Percentiles rank a stretch among this genome's conserved stretches.
phyloP scores from a whole-genome alignment of 2,888 invertebrate species.

The Tigriopus californicus region DNA sequence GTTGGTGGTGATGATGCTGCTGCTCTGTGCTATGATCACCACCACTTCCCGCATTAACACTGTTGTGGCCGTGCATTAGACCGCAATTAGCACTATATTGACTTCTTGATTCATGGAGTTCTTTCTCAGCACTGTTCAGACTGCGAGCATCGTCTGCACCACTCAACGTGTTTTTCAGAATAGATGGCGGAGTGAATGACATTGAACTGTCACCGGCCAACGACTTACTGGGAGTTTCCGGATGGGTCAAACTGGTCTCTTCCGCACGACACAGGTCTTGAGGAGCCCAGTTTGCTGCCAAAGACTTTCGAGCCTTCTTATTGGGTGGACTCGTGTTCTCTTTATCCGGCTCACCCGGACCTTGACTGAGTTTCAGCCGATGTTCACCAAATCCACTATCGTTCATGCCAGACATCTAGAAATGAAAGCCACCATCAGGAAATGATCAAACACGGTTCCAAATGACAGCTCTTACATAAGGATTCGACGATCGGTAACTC shows the following conservation, averaged over 20 bases:
- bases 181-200: conserved; percentile 54
- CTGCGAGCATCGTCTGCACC: not conserved
- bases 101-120: no score
- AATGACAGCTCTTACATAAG: not conserved
- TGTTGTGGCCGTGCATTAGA: not conserved
- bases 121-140: no score
- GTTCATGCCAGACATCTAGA: no score
- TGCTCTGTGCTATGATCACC: not conserved
- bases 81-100: no score
- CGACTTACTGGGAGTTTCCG: conserved; percentile 22
- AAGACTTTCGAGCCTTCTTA: conserved; percentile 58
- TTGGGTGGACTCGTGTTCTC: conserved; percentile 36
- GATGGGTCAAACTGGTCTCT: conserved; percentile 20
- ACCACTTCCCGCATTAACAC: not conserved
- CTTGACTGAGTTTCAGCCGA: no score
- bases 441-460: no score
- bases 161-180: conserved; percentile 40
- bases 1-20: not conserved
- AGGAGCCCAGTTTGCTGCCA: conserved; percentile 51
- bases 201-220: conserved; percentile 27
- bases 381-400: no score
- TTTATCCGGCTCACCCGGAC: conserved; percentile 26
- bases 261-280: conserved; percentile 30
- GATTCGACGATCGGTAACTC: not conserved
- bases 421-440: no score